A percentile compares a stretch with the other conserved stretches of the same genome.
Evolutionary conservation across 2,113 vertebrate genomes (phyloP).

Genomic region (Brienomyrus brachyistius): DNA sequence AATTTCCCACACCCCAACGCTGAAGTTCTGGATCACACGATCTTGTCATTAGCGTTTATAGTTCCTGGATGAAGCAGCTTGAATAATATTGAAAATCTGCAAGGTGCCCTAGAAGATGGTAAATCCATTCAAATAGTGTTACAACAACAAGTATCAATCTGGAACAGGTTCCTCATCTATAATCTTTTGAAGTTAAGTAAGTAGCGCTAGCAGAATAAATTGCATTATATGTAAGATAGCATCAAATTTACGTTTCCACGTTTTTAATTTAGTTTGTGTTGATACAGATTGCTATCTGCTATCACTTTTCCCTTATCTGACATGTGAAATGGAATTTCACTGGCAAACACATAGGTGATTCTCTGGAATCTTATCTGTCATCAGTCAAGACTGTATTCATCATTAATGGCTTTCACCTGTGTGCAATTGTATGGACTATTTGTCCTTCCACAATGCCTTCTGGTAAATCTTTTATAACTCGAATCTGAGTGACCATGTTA

Average conservation of each 20-base stretch:
- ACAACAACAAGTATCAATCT: slow-evolving; percentile 48
- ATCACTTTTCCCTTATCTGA: slow-evolving; percentile 66
- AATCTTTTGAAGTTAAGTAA: slow-evolving; percentile 59
- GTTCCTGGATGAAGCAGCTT: background rate
- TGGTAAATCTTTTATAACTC: slow-evolving; percentile 27
- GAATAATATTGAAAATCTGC: background rate
- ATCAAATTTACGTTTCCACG: slow-evolving; percentile 55
- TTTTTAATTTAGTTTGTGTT: slow-evolving; percentile 80
- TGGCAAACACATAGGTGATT: slow-evolving; percentile 55
- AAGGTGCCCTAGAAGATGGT: slow-evolving; percentile 13
- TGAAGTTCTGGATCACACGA: background rate
- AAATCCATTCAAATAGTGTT: slow-evolving; percentile 38
- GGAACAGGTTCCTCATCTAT: slow-evolving; percentile 34
- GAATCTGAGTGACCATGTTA: slow-evolving; percentile 25
- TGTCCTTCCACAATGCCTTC: slow-evolving; percentile 46
- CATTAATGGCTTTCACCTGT: slow-evolving; percentile 55
- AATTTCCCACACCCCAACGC: background rate
- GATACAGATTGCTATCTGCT: slow-evolving; percentile 72
- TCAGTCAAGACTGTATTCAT: slow-evolving; percentile 67
- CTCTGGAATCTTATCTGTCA: slow-evolving; percentile 65
- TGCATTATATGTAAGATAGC: slow-evolving; percentile 63
- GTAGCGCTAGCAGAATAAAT: slow-evolving; percentile 68
- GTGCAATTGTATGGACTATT: slow-evolving; percentile 44
- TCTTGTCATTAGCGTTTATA: background rate
- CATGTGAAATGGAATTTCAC: slow-evolving; percentile 65